A percentile compares a stretch with the other conserved stretches of the same genome.
Evolutionary conservation across 2,888 invertebrate species (phyloP).

Genomic region (Carpatolechia fugitivella): DNA sequence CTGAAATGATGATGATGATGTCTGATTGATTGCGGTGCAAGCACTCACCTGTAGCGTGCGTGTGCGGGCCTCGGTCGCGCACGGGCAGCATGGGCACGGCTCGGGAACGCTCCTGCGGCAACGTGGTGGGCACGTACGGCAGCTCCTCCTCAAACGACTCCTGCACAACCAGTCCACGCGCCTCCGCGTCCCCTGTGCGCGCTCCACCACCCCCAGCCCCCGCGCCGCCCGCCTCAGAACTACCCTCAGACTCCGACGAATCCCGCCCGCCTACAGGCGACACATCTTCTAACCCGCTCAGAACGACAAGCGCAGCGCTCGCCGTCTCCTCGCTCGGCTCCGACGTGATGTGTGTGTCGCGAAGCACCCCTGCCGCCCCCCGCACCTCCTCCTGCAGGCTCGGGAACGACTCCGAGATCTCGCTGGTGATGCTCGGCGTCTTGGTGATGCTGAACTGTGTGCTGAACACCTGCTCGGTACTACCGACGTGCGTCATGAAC

Average conservation of each 20-base stretch:
- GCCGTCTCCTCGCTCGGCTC: slow-evolving; percentile 17
- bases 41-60: slow-evolving; percentile 14
- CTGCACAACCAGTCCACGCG: slow-evolving; percentile 84
- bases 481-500: slow-evolving; percentile 84
- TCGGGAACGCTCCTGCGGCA: slow-evolving; percentile 90
- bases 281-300: slow-evolving; percentile 30
- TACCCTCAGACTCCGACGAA: slow-evolving; percentile 86
- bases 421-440: slow-evolving; percentile 81
- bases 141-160: slow-evolving; percentile 92
- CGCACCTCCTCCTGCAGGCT: slow-evolving; percentile 77
- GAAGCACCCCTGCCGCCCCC: slow-evolving; percentile 23
- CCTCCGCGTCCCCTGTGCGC: slow-evolving; percentile 82
- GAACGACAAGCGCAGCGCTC: slow-evolving; percentile 57
- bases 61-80: slow-evolving; percentile 60
- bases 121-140: slow-evolving; percentile 93
- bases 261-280: slow-evolving; percentile 41
- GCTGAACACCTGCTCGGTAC: slow-evolving; percentile 84
- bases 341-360: slow-evolving; percentile 21
- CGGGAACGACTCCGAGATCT: slow-evolving; percentile 74
- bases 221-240: too few relatives aligned
- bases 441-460: slow-evolving; percentile 82
- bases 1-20: too few relatives aligned
- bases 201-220: slow-evolving; percentile 53
- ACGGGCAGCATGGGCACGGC: slow-evolving; percentile 90
- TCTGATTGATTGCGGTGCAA: neutral